Evolutionary conservation across 2,888 invertebrate genomes (phyloP).

Genomic region (Melangyna quadrimaculata): DNA sequence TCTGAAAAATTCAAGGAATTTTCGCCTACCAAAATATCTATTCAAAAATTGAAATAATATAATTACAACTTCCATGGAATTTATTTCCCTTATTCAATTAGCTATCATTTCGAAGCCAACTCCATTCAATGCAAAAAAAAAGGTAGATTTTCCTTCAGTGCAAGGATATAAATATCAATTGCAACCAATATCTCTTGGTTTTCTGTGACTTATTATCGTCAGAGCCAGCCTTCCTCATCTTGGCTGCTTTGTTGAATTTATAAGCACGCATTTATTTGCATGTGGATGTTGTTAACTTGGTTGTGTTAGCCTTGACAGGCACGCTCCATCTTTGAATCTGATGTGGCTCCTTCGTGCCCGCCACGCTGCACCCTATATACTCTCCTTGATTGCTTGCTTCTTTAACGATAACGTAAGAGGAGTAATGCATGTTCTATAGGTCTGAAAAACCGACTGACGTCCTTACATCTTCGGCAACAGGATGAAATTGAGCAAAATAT

Average conservation of each 20-base stretch:
- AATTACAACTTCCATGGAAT: no score
- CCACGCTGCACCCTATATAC: neutral
- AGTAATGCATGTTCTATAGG: neutral
- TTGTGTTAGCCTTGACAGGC: neutral
- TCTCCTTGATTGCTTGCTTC: slow-evolving; percentile 10
- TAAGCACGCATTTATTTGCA: slow-evolving; percentile 42
- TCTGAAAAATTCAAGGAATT: no score
- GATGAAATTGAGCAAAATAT: slow-evolving; percentile 57
- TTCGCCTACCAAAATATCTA: no score
- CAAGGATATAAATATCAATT: neutral
- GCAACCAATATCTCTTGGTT: neutral
- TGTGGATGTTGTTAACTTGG: slow-evolving; percentile 12
- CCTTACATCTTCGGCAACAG: slow-evolving; percentile 50
- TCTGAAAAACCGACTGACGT: slow-evolving; percentile 4
- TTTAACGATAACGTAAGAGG: neutral
- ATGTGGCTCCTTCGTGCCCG: neutral
- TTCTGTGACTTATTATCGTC: slow-evolving; percentile 50
- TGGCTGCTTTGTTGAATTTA: slow-evolving; percentile 17
- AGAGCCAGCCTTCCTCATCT: neutral
- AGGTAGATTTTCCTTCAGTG: neutral
- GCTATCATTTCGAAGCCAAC: neutral
- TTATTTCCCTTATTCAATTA: no score
- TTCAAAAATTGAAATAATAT: no score
- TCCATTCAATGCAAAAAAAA: neutral
- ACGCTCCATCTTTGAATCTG: neutral